Evolutionary conservation across 53 echinoderm and acorn worm species (phyloP), one percentile per base, ranked within the genome.

Genomic region (Antedon mediterranea): DNA sequence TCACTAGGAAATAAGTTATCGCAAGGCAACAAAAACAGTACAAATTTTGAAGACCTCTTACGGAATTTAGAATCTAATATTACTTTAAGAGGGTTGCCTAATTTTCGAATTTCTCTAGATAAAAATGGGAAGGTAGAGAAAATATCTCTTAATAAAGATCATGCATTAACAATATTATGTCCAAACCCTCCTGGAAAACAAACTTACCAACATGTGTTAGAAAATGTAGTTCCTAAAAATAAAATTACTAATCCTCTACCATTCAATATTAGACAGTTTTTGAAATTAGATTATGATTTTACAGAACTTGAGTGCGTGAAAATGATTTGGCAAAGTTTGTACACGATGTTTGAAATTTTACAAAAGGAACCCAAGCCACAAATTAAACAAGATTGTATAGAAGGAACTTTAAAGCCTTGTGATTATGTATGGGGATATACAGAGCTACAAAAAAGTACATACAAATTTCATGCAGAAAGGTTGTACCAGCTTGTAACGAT

Each of bases 1-100:
- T 82, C 77, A 0, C 31, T 83, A 20, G 76, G 74, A 14, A 84
- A 90, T 43, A 82, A 79, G 20, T 34, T 75, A 28, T 75, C 78
- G 30, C 86, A 78, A 72, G 72, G n/a, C n/a, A n/a, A 4, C 7
- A 18, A 74, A 18, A 74, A 30, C 30, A 4, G 3, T 4, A 30
- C 30, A 31, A 30, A 18, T 9, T 31, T 8, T 29, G 30, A 74
- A 74, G 74, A 74, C 74, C 30, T 30, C 30, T 4, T 74, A 4
- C 74, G 4, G 43, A 29, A 31, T 31, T 32, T 72, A 33, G 32
- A 72, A 31, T 28, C 57, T 30, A 79, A 79, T 27, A 79, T 79
- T n/a, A 43, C 41, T 27, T 33, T 71, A 32, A 42, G 72, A 13
- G 79, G 79, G 5, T 43, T 79, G 30, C 31, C 71, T 32, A 31